A percentile compares a stretch with the other conserved stretches of the same genome.
Conservation (phyloP, 2,888 invertebrate species). For the Quadroppia sp. region DNA sequence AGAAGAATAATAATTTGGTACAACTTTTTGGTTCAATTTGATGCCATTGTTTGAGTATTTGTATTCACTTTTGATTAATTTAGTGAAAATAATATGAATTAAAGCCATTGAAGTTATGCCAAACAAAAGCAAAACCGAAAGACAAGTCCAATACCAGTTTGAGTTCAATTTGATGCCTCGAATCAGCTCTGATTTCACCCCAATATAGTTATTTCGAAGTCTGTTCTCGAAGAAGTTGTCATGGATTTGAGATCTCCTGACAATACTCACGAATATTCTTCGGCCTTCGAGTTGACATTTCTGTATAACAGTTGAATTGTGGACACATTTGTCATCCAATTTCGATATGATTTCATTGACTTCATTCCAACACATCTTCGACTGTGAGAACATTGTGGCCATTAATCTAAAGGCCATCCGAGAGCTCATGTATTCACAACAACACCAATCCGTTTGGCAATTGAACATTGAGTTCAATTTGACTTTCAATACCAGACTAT, state of each 20-base stretch:
- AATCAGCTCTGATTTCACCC: background rate
- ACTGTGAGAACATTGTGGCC: background rate
- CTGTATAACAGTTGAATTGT: background rate
- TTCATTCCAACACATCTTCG: background rate
- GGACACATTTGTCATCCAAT: background rate
- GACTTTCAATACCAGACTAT: background rate
- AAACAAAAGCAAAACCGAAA: background rate
- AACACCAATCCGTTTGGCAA: background rate
- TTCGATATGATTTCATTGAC: background rate
- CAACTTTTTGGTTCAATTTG: background rate
- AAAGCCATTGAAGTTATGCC: background rate
- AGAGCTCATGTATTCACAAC: background rate
- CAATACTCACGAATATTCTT: background rate
- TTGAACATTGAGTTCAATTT: background rate
- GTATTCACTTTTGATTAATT: background rate
- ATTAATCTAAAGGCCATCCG: background rate
- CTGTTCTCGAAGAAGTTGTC: background rate
- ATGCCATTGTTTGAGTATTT: background rate
- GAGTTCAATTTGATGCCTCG: background rate
- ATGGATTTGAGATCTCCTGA: background rate
- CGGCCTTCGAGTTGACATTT: background rate
- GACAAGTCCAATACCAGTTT: background rate
- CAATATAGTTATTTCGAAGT: background rate
- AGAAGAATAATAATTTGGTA: slow-evolving; percentile 17
- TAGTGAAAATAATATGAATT: background rate